Evolutionary conservation across 2,888 invertebrate species (phyloP).

Genomic region (Ochropacha duplaris): DNA sequence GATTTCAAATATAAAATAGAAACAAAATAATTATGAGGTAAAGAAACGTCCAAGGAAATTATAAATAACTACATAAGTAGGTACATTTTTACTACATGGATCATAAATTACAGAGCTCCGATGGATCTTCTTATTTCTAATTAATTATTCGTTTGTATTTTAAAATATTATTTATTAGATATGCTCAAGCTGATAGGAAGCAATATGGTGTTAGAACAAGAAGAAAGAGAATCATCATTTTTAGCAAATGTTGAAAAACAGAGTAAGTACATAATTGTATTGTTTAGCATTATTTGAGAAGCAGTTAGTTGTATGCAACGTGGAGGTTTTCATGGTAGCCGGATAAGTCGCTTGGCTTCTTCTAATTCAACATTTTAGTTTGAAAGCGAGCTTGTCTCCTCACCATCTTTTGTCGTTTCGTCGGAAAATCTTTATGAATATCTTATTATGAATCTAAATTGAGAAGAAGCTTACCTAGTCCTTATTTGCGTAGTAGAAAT

Average conservation of each 20-base stretch:
- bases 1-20: not conserved
- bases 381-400: slow-evolving; percentile 46
- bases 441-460: slow-evolving; percentile 76
- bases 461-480: slow-evolving; percentile 71
- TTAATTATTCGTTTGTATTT: not conserved
- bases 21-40: too few relatives aligned
- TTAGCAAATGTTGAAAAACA: not conserved
- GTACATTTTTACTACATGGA: not conserved
- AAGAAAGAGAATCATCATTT: not conserved
- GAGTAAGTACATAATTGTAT: not conserved
- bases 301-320: slow-evolving; percentile 28
- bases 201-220: not conserved
- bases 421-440: slow-evolving; percentile 74
- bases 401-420: slow-evolving; percentile 58
- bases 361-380: slow-evolving; percentile 67
- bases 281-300: not conserved
- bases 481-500: slow-evolving; percentile 70
- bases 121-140: not conserved
- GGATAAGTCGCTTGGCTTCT: slow-evolving; percentile 44
- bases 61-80: too few relatives aligned
- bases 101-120: not conserved
- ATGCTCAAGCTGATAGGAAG: not conserved
- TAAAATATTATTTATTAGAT: not conserved
- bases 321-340: slow-evolving; percentile 35
- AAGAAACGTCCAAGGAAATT: too few relatives aligned